Evolutionary conservation across 2,797 vertebrate genomes (phyloP), one percentile per base, ranked within the genome.

Genomic region (Lepilemur septentrionalis): DNA sequence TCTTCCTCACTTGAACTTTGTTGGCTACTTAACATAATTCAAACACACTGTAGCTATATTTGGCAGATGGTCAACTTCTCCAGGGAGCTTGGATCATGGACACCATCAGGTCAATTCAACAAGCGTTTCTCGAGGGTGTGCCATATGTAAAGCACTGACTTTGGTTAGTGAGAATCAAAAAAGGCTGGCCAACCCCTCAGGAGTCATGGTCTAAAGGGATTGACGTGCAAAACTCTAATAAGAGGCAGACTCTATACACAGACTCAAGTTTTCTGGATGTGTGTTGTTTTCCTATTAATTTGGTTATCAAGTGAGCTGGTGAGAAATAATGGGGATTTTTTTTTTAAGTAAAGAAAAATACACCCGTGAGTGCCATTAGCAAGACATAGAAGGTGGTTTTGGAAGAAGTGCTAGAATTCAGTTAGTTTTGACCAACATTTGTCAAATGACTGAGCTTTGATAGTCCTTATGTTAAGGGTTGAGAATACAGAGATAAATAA

Each of bases 21-120:
- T 94, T 30, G 32, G 81, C 89, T 97, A 88, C 50, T 97, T 97
- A 96, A 73, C 80, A 75, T 94, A 94, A 96, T 96, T 96, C 94
- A 96, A 55, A 95, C 61, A 75, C 81, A 93, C 75, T 89, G 55
- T 59, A 41, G 97, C 46, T 98, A 72, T 98, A 98, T 98, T 98
- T 98, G 98, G 98, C 96, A 98, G 97, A 97, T 97, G 98, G 92
- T 97, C 98, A 94, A 14, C 78, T 97, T 97, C 92, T 97, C 91
- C 28, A n/a, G 97, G 96, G 92, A 97, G 96, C 89, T 97, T 81
- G 91, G 94, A 98, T 96, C 97, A 94, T 52, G 91, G 93, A 73
- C 91, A 84, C 79, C 75, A 84, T 89, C 91, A 91, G 97, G 91
- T 97, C 97, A 97, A 87, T 97, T 98, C 92, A 85, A 82, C 73